phyloP scores from a whole-genome alignment of 1,140 invertebrate species.

The Drosophila murphyi region DNA sequence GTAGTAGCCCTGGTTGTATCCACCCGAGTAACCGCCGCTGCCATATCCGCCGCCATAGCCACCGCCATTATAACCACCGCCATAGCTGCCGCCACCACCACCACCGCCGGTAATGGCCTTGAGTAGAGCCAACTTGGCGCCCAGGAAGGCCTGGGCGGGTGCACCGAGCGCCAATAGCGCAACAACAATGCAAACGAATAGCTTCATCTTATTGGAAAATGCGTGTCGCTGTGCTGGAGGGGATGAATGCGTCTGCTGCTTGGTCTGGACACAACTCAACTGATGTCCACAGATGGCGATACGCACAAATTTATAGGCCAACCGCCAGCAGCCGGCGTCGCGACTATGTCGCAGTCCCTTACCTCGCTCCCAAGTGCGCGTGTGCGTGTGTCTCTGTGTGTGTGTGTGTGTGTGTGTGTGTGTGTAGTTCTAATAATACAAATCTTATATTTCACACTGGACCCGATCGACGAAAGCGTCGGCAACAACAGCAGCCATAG shows the following conservation, averaged over 20 bases:
- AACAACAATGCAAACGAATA: constrained; percentile 59
- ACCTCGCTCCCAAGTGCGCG: not conserved
- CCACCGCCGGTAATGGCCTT: constrained; percentile 59
- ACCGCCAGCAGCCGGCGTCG: constrained; percentile 22
- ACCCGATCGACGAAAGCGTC: constrained; percentile 6
- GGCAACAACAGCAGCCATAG: not conserved
- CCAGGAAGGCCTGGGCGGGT: constrained; percentile 67
- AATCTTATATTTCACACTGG: constrained; percentile 30
- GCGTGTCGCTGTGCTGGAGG: constrained; percentile 6
- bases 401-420: constrained; percentile 25
- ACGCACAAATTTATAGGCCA: constrained; percentile 80
- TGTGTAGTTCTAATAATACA: constrained; percentile 67
- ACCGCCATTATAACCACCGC: constrained; percentile 33
- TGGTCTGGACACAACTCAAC: constrained; percentile 71
- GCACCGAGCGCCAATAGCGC: constrained; percentile 61
- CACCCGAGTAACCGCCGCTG: constrained; percentile 58
- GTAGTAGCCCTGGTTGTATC: constrained; percentile 71
- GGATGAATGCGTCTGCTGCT: constrained; percentile 48
- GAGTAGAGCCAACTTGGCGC: constrained; percentile 70
- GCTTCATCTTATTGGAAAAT: constrained; percentile 51
- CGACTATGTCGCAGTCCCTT: constrained; percentile 10
- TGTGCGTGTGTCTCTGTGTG: constrained; percentile 13
- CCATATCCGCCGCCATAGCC: constrained; percentile 39
- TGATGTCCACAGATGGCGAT: constrained; percentile 61
- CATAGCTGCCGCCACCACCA: constrained; percentile 17